A percentile compares a stretch with the other conserved stretches of the same genome.
Evolutionary conservation across 2,113 vertebrate genomes (phyloP).

Genomic region (Diphyllodes magnificus): DNA sequence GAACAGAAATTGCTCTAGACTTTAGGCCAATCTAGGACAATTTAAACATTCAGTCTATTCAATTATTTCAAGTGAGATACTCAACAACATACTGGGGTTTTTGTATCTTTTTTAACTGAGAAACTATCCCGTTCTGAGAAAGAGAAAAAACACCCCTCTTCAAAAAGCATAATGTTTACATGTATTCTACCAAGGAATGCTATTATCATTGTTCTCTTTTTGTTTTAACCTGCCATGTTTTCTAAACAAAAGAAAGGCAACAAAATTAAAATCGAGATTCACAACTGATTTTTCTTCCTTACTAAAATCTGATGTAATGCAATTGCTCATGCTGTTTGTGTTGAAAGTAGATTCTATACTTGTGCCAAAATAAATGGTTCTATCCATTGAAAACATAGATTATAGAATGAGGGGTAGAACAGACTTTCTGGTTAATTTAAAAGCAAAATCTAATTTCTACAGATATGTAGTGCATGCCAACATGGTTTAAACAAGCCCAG

Average conservation of each 20-base stretch:
- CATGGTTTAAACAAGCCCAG: neutral
- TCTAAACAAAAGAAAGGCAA: neutral
- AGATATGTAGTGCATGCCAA: neutral
- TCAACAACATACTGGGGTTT: fast-evolving
- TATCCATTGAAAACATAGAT: neutral
- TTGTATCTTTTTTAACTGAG: neutral
- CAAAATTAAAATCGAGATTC: neutral
- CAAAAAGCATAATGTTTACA: neutral
- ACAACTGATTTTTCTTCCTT: neutral
- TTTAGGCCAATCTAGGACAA: neutral
- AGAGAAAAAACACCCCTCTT: fast-evolving
- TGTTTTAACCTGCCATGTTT: neutral
- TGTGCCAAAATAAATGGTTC: neutral
- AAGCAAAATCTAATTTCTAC: slow-evolving; percentile 8
- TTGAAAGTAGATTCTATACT: neutral
- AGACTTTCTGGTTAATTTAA: neutral
- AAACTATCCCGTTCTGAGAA: neutral
- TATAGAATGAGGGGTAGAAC: neutral
- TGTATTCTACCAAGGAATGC: neutral
- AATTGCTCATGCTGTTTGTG: neutral
- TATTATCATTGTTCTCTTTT: neutral
- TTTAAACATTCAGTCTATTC: neutral
- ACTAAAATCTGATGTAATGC: neutral
- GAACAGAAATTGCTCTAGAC: neutral
- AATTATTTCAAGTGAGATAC: neutral